Evolutionary conservation across 2,113 vertebrate genomes (phyloP).

Genomic region (Campylomormyrus numenius): DNA sequence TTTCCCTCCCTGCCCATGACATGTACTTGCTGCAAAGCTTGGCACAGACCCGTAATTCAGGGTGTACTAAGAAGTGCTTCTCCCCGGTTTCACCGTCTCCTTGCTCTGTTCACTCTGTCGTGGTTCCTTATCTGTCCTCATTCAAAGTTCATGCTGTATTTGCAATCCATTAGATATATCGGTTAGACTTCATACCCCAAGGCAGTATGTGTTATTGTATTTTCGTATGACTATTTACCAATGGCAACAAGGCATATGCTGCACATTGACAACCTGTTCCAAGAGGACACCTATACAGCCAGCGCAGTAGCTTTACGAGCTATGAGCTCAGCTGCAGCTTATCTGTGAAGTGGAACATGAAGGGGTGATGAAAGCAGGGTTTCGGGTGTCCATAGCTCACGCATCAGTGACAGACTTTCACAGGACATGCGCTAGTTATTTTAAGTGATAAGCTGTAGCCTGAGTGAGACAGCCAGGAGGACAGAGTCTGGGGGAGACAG

Average conservation of each 20-base stretch:
- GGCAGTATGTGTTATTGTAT: not conserved
- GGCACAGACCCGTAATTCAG: not conserved
- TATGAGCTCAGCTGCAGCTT: not conserved
- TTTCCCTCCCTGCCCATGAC: not conserved
- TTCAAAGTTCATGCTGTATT: not conserved
- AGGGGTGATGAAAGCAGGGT: not conserved
- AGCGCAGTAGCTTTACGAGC: not conserved
- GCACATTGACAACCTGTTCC: not conserved
- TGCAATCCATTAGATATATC: not conserved
- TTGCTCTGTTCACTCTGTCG: not conserved
- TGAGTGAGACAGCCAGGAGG: not conserved
- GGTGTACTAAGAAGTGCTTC: not conserved
- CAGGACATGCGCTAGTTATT: not conserved
- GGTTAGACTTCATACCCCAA: not conserved
- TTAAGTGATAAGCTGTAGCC: not conserved
- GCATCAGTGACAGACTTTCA: not conserved
- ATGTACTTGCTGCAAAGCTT: not conserved
- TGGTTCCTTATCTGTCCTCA: not conserved
- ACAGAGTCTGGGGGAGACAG: not conserved
- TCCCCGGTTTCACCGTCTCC: not conserved
- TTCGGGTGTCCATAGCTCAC: not conserved
- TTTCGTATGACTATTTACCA: not conserved
- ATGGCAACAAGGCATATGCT: not conserved
- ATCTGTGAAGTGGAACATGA: not conserved
- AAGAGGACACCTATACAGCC: not conserved